phyloP scores from a whole-genome alignment of 2,113 vertebrate genomes.

The Vidua chalybeata region DNA sequence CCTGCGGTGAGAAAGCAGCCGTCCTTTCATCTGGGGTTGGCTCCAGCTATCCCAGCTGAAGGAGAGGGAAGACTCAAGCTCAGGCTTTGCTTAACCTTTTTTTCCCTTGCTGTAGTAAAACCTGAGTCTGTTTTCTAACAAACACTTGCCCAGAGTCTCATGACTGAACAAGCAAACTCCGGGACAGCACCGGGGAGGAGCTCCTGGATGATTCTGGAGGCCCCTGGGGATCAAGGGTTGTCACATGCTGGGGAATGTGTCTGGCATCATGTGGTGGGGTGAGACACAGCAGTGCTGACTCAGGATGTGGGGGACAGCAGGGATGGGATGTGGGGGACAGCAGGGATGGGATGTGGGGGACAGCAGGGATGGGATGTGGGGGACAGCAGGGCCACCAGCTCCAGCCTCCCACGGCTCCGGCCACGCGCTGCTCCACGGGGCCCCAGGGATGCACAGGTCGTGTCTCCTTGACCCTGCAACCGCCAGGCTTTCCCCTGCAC shows the following conservation, averaged over 20 bases:
- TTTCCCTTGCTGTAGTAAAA: conserved; percentile 34
- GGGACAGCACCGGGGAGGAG: conserved; percentile 33
- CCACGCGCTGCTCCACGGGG: not conserved
- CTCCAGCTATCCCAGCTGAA: not conserved
- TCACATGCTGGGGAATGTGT: conserved; percentile 37
- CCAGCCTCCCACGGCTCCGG: not conserved
- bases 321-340: not conserved
- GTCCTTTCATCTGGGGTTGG: conserved; percentile 9
- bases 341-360: not conserved
- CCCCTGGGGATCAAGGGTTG: not conserved
- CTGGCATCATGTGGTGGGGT: not conserved
- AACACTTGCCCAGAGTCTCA: conserved; percentile 31
- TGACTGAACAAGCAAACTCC: conserved; percentile 2
- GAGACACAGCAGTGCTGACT: conserved; percentile 50
- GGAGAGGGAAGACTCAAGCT: not conserved
- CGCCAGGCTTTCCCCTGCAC: not conserved
- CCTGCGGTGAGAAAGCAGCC: conserved; percentile 55
- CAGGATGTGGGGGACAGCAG: not conserved
- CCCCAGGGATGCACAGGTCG: not conserved
- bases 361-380: not conserved
- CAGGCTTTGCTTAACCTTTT: not conserved
- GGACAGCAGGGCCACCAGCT: not conserved
- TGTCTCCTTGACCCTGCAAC: not conserved
- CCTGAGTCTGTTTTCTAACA: conserved; percentile 29
- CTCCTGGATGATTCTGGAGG: not conserved